Percentiles rank a stretch among this genome's conserved stretches.
phyloP scores from a whole-genome alignment of 2,113 vertebrate genomes.

The Xiphorhynchus elegans region DNA sequence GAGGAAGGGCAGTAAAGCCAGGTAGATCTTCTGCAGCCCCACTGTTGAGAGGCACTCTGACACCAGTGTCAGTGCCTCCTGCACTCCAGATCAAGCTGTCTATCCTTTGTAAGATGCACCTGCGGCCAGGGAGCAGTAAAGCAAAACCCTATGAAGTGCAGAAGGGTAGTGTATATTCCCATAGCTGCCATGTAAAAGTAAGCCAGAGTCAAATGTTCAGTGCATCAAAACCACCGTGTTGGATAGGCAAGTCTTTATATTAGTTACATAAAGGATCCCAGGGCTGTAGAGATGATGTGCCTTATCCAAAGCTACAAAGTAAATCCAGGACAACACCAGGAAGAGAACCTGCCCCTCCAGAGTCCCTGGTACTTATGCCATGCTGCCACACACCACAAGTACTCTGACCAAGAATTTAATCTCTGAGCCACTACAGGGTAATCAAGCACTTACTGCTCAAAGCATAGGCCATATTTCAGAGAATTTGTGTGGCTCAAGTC shows the following conservation, averaged over 20 bases:
- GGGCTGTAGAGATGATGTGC: not conserved
- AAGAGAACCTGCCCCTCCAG: not conserved
- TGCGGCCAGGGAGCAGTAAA: not conserved
- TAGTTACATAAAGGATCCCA: not conserved
- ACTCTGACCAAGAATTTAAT: not conserved
- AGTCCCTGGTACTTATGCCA: not conserved
- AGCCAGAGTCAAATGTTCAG: not conserved
- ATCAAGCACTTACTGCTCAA: not conserved
- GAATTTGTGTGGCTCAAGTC: not conserved
- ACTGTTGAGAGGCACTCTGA: not conserved
- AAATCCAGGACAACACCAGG: not conserved
- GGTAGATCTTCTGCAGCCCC: not conserved
- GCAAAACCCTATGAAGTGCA: not conserved
- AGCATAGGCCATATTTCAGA: not conserved
- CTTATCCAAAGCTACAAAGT: not conserved
- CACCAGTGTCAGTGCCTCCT: not conserved
- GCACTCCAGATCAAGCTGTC: not conserved
- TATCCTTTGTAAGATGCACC: accelerated
- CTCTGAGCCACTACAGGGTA: not conserved
- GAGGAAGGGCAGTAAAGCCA: not conserved
- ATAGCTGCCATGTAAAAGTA: not conserved
- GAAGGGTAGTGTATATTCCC: accelerated
- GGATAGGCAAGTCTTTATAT: not conserved
- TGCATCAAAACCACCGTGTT: accelerated
- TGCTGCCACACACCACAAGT: not conserved